Evolutionary conservation across 2,888 invertebrate genomes (phyloP), one percentile per base, ranked within the genome.

Genomic region (Apotomis turbidana): DNA sequence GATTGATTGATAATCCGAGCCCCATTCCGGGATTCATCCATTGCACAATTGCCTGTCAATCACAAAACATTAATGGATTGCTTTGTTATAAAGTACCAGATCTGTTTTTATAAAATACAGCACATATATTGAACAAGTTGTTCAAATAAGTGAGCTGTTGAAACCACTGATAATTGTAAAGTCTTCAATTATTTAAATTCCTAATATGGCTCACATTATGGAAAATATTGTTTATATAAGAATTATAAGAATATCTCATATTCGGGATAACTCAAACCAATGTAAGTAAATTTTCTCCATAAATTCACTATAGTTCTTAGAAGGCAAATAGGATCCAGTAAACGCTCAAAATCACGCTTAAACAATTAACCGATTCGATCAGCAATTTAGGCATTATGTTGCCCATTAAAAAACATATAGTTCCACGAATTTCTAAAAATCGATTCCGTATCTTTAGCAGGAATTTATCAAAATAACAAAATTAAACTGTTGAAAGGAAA

Each of bases 11-110:
- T 59, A 64, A 70, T 70, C 41, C 52, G 64, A 64, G 70, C 36
- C 36, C 57, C 52, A 27, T 27, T 64, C 59, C 59, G 44, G 59
- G 58, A 62, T 57, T 64, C 63, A 62, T 55, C 67, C 51, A 52
- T 62, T 62, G 55, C 46, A 64, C 41, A 70, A 70, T 64, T 54
- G 52, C 70, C 58, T 64, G 63, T 70, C 70, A 64, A 70, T 59
- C 63, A 41, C 52, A 38, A 68, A 68, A 46, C 55, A 52, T 69
- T 41, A 70, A 57, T 58, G 57, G 51, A 63, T 57, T 57, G 44
- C 52, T 59, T 64, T 70, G 51, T 15, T 51, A 58, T 57, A 41
- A 61, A 54, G 3, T 38, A 38, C 61, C 15, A 46, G 55, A 49
- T 62, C 9, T 55, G 38, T 49, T 12, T 41, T 36, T 62, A 49